Percentiles rank a stretch among this genome's conserved stretches.
Conservation (phyloP, 2,797 vertebrate genomes). For the Sebastes hubbsi region DNA sequence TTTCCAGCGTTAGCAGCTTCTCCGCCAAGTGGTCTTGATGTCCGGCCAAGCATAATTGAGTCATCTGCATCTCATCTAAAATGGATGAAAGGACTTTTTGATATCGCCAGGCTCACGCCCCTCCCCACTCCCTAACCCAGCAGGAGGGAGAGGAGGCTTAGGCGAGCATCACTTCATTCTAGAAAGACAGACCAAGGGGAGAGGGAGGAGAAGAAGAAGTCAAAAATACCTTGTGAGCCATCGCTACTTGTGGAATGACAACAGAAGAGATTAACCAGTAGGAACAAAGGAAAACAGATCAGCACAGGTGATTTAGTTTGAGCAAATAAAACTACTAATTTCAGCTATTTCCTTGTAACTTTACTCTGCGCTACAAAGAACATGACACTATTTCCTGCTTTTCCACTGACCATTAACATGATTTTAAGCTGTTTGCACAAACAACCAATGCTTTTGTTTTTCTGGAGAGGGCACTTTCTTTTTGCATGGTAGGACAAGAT, state of each 20-base stretch:
- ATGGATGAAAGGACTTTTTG: constrained; percentile 80
- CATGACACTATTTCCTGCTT: neutral
- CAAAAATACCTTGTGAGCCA: neutral
- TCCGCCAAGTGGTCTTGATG: constrained; percentile 66
- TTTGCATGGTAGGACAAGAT: neutral
- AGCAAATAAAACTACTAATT: neutral
- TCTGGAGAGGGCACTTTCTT: neutral
- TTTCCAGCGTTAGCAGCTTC: constrained; percentile 73
- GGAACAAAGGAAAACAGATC: constrained; percentile 2
- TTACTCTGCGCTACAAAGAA: neutral
- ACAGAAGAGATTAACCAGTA: neutral
- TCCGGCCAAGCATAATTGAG: constrained; percentile 81
- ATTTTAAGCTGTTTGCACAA: constrained; percentile 2
- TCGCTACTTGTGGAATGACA: neutral
- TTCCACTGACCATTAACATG: neutral
- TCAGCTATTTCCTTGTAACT: neutral
- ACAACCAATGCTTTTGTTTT: neutral
- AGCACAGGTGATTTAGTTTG: neutral
- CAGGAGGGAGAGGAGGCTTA: constrained; percentile 37
- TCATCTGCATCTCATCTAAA: constrained; percentile 81
- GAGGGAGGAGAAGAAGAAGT: neutral
- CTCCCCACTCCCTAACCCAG: constrained; percentile 5
- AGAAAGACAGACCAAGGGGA: constrained; percentile 23
- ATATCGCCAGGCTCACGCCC: constrained; percentile 45
- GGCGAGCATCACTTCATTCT: constrained; percentile 37